These are phyloP conservation scores for Caretta caretta DNA, from an alignment of 2,113 vertebrate species.

Conservation along the genomic window DNA sequence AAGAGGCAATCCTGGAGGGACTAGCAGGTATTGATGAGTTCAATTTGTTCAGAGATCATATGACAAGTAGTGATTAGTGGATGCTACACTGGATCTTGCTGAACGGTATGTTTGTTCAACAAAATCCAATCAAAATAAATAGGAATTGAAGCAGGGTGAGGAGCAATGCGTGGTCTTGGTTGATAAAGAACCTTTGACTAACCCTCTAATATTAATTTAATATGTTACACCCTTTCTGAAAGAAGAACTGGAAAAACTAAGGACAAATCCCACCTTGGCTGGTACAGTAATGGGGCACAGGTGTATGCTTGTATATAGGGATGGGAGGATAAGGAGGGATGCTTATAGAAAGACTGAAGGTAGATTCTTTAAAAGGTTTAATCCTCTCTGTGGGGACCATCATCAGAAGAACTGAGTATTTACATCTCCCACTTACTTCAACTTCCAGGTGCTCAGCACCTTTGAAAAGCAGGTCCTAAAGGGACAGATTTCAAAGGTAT, in stretches of 20 bases:
- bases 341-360: not conserved
- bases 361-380: not conserved
- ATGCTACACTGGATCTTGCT: not conserved
- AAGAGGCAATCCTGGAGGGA: not conserved
- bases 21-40: not conserved
- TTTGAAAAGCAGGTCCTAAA: not conserved
- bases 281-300: rapidly evolving
- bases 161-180: not conserved
- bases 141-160: not conserved
- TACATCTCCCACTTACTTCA: not conserved
- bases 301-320: not conserved
- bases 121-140: not conserved
- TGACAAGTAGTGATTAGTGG: not conserved
- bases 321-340: not conserved
- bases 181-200: not conserved
- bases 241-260: not conserved
- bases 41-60: not conserved
- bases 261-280: not conserved
- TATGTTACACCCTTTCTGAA: not conserved
- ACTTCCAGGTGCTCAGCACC: not conserved
- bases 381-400: not conserved
- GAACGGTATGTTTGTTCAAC: not conserved
- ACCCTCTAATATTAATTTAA: not conserved
- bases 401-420: not conserved
- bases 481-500: not conserved